A percentile compares a stretch with the other conserved stretches of the same genome.
These are phyloP conservation scores for Brachylomia viminalis DNA, from an alignment of 2,888 invertebrate species.

Conservation along the genomic window DNA sequence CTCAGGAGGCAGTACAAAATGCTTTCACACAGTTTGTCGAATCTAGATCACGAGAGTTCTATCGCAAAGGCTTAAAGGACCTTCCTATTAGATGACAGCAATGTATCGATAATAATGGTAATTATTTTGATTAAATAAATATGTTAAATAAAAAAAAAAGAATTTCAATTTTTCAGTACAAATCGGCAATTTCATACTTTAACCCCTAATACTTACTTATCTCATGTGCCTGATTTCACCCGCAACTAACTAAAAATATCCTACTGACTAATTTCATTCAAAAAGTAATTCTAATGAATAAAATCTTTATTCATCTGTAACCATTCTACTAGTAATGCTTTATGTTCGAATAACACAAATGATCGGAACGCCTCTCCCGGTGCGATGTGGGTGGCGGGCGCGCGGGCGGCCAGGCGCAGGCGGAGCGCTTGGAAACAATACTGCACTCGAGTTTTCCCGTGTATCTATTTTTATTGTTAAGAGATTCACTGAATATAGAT, in stretches of 20 bases:
- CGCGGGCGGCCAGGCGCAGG: constrained; percentile 44
- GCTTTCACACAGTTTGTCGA: no score
- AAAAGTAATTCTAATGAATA: background rate
- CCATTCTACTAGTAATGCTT: background rate
- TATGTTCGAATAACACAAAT: background rate
- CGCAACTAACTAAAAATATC: background rate
- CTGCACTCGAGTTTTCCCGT: constrained; percentile 48
- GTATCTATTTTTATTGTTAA: constrained; percentile 53
- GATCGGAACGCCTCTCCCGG: constrained; percentile 9
- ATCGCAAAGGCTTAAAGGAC: no score
- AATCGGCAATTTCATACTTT: no score
- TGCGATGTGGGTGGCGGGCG: constrained; percentile 2
- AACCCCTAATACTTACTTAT: no score
- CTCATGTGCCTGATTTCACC: background rate
- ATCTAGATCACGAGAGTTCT: no score
- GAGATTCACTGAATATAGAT: constrained; percentile 25
- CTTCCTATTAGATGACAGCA: no score
- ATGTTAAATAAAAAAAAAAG: no score
- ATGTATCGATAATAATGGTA: no score
- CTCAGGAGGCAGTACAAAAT: no score
- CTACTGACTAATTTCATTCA: background rate
- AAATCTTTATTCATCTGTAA: background rate
- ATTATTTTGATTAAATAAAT: no score
- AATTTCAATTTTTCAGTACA: no score
- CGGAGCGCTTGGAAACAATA: constrained; percentile 53